Evolutionary conservation across 2,888 invertebrate genomes (phyloP).

Genomic region (Dilophus febrilis): DNA sequence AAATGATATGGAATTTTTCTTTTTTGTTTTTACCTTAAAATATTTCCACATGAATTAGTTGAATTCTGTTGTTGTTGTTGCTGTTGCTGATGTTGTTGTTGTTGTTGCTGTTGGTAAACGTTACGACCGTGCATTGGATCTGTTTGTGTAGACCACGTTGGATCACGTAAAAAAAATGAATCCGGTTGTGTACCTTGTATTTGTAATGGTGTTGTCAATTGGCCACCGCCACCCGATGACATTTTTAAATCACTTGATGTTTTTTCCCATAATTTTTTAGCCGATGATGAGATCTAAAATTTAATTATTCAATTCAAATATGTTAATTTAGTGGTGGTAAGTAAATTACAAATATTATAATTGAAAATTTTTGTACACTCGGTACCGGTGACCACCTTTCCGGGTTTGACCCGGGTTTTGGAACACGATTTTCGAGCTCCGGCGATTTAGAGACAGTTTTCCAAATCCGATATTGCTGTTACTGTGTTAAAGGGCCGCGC

Average conservation of each 20-base stretch:
- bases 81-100: too few species aligned
- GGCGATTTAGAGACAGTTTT: too few species aligned
- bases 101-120: conserved; percentile 36
- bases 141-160: conserved; percentile 87
- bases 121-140: conserved; percentile 21
- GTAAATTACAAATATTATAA: too few species aligned
- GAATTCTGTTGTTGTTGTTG: conserved; percentile 52
- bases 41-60: conserved; percentile 34
- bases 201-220: conserved; percentile 57
- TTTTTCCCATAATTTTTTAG: conserved; percentile 85
- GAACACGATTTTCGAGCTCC: too few species aligned
- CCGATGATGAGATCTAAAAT: conserved; percentile 76
- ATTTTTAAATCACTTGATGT: conserved; percentile 58
- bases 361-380: too few species aligned
- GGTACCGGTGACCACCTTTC: too few species aligned
- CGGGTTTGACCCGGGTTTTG: too few species aligned
- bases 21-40: conserved; percentile 27
- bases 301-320: neutral
- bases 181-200: conserved; percentile 60
- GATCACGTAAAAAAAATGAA: conserved; percentile 55
- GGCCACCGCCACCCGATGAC: conserved; percentile 47
- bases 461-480: too few species aligned
- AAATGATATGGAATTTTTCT: too few species aligned
- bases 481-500: too few species aligned
- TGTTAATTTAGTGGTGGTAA: too few species aligned